A percentile compares a stretch with the other conserved stretches of the same genome.
Conservation (phyloP, 2,888 invertebrate species). For the Cataglyphis albicans region DNA sequence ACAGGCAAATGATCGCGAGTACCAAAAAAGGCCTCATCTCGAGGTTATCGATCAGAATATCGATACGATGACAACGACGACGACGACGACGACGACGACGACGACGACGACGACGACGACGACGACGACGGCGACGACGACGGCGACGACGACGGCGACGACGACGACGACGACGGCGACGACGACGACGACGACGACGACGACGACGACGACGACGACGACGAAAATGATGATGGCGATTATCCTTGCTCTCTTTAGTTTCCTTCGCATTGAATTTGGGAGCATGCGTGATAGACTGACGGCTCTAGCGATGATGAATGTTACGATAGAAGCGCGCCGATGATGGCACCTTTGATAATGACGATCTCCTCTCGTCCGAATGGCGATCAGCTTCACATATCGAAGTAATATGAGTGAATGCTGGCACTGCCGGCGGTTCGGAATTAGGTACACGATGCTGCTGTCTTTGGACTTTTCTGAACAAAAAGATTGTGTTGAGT, state of each 20-base stretch:
- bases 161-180: neutral
- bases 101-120: conserved; percentile 14
- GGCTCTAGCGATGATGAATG: conserved; percentile 40
- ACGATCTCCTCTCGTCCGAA: conserved; percentile 45
- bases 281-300: conserved; percentile 43
- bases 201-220: conserved; percentile 15
- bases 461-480: conserved; percentile 76
- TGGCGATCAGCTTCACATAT: conserved; percentile 59
- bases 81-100: too few relatives aligned
- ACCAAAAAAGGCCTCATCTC: conserved; percentile 74
- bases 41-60: conserved; percentile 49
- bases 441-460: conserved; percentile 66
- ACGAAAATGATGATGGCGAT: conserved; percentile 29
- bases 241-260: conserved; percentile 44
- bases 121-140: conserved; percentile 32
- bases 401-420: conserved; percentile 72
- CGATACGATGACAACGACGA: conserved; percentile 13
- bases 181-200: conserved; percentile 16
- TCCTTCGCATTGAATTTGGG: conserved; percentile 41
- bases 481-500: conserved; percentile 55
- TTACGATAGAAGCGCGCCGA: conserved; percentile 38
- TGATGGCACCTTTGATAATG: conserved; percentile 32
- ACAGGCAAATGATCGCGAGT: conserved; percentile 69
- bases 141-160: conserved; percentile 28
- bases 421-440: conserved; percentile 71